Percentiles rank a stretch among this genome's conserved stretches.
phyloP scores from a whole-genome alignment of 2,113 vertebrate genomes.

The Pycnonotus jocosus region DNA sequence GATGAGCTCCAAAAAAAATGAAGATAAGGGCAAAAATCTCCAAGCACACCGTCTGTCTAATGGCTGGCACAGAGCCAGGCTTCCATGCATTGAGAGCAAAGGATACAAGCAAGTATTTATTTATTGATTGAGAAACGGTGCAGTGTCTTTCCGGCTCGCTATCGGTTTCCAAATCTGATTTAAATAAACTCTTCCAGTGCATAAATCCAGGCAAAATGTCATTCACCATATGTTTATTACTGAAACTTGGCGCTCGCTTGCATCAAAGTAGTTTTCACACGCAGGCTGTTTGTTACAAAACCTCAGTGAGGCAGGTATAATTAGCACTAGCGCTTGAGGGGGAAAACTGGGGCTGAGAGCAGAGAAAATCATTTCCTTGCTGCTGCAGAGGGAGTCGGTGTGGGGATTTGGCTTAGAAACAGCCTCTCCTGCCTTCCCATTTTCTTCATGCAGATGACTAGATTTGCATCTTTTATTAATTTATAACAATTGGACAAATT shows the following conservation, averaged over 20 bases:
- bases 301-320: conserved; percentile 48
- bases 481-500: neutral
- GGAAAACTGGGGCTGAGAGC: conserved; percentile 3
- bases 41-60: neutral
- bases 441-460: neutral
- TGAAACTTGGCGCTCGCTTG: conserved; percentile 20
- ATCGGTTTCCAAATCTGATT: conserved; percentile 34
- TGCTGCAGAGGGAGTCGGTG: neutral
- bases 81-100: neutral
- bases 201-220: conserved; percentile 34
- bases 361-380: neutral
- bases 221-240: conserved; percentile 66
- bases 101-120: neutral
- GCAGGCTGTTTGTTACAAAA: conserved; percentile 58
- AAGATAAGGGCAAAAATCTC: neutral
- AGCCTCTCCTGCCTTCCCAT: neutral
- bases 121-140: neutral
- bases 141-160: neutral
- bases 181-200: conserved; percentile 41
- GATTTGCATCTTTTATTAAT: conserved; percentile 21
- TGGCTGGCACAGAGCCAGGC: neutral
- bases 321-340: conserved; percentile 31
- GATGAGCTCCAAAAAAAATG: accelerated
- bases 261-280: conserved; percentile 40
- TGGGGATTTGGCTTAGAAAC: conserved; percentile 5